Evolutionary conservation across 2,888 invertebrate species (phyloP), one percentile per base, ranked within the genome.

Genomic region (Philonicus albiceps): DNA sequence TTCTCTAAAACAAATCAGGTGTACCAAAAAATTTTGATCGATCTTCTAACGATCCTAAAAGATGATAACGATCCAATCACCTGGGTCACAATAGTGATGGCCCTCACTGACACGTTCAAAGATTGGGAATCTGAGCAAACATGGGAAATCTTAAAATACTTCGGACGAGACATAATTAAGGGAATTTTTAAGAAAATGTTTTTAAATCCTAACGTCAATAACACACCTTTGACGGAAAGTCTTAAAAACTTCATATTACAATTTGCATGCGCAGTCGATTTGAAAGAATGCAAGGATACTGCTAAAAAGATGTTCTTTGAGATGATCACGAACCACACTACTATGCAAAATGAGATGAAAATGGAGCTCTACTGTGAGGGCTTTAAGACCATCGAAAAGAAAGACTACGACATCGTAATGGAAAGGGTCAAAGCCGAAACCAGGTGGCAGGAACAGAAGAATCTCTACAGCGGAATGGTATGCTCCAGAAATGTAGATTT

Each of bases 31-130:
- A 19, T 81, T 0, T 34, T 81, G 0, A 91, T 95, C 30, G 93
- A 93, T 84, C 89, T 95, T 19, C 91, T 94, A 0, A 64, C 22
- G 6, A 90, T 91, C 81, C 95, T 95, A 89, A 86, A 97, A 87
- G 92, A 93, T 85, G 92, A 93, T 3, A 96, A 96, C 91, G 93
- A 93, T 5, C 95, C 95, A 88, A 93, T 95, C 19, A 96, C 96
- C 0, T 96, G 96, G 95, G 92, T 93, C 55, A 92, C 95, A 0
- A 95, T 95, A 0, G 87, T 89, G 0, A 89, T 90, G 8, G 89
- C 89, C 0, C 89, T 91, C 0, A 86, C 88, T 0, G 89, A 89
- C 3, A 74, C 92, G 7, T 83, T 87, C 0, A 31, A 72, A 0
- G 90, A 90, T 86, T 88, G 92, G 0, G 89, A 86, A 31, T 90